phyloP scores from a whole-genome alignment of 2,113 vertebrate genomes.

The Balaenoptera acutorostrata region DNA sequence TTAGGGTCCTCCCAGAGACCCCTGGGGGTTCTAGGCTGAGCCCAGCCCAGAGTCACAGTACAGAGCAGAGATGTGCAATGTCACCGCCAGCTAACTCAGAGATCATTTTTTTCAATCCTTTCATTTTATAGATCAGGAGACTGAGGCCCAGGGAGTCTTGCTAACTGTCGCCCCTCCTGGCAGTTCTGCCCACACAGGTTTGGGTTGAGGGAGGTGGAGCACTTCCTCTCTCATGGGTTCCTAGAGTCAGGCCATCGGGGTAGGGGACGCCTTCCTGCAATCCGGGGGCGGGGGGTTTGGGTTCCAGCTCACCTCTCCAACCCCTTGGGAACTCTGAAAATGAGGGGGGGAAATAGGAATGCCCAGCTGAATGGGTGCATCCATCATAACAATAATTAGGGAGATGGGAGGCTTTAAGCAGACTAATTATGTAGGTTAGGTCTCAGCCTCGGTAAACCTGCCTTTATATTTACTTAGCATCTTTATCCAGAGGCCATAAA shows the following conservation, averaged over 20 bases:
- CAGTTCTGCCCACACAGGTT: not conserved
- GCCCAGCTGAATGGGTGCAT: not conserved
- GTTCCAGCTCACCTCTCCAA: not conserved
- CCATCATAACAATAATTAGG: conserved; percentile 46
- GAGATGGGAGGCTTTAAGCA: not conserved
- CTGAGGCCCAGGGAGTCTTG: not conserved
- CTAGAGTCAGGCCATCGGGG: not conserved
- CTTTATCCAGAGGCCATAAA: not conserved
- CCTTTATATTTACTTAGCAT: not conserved
- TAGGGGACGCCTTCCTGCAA: not conserved
- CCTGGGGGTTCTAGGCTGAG: not conserved
- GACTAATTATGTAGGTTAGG: conserved; percentile 17
- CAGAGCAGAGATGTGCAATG: not conserved
- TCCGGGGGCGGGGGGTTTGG: not conserved
- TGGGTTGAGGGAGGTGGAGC: not conserved
- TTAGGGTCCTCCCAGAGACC: not conserved
- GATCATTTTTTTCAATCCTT: not conserved
- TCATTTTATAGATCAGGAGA: not conserved
- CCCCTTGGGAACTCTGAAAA: not conserved
- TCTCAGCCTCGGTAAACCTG: conserved; percentile 13
- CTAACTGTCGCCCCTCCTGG: not conserved
- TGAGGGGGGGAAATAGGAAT: not conserved
- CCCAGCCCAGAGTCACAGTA: not conserved
- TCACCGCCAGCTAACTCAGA: not conserved
- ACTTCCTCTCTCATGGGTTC: not conserved